phyloP scores from a whole-genome alignment of 2,888 invertebrate species.

The Colostygia pectinataria region DNA sequence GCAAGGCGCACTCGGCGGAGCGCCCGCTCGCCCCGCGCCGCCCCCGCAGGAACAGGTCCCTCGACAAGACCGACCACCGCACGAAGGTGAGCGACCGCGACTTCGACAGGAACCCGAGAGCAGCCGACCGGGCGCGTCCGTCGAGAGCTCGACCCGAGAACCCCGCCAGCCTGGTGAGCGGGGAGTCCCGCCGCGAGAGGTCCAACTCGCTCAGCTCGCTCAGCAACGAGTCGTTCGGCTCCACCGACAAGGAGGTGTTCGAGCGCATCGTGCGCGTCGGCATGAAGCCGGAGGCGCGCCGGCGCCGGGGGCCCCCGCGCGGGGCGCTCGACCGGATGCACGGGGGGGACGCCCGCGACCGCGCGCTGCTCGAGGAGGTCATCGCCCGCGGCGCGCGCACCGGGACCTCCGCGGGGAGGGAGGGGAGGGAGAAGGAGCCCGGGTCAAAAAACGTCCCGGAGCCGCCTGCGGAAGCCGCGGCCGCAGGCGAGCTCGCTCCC shows the following conservation, averaged over 20 bases:
- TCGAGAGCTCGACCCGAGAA: conserved; percentile 39
- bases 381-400: conserved; percentile 86
- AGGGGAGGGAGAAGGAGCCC: conserved; percentile 40
- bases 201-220: conserved; percentile 63
- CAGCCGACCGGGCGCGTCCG: neutral
- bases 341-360: conserved; percentile 54
- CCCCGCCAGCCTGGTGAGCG: conserved; percentile 52
- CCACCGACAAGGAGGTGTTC: conserved; percentile 86
- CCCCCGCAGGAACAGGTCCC: conserved; percentile 50
- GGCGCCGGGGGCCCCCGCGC: conserved; percentile 22
- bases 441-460: conserved; percentile 88
- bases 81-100: conserved; percentile 49
- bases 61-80: conserved; percentile 49
- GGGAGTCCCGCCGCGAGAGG: conserved; percentile 36
- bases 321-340: conserved; percentile 55
- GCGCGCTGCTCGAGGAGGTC: conserved; percentile 84
- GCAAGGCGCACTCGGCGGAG: conserved; percentile 62
- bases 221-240: conserved; percentile 80
- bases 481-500: conserved; percentile 70
- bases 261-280: conserved; percentile 91
- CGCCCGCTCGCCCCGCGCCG: conserved; percentile 42
- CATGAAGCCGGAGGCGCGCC: conserved; percentile 71
- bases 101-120: conserved; percentile 45
- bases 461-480: conserved; percentile 87
- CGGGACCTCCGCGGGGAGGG: no score